Conservation (phyloP, 2,888 invertebrate species). For the Myathropa florea region DNA sequence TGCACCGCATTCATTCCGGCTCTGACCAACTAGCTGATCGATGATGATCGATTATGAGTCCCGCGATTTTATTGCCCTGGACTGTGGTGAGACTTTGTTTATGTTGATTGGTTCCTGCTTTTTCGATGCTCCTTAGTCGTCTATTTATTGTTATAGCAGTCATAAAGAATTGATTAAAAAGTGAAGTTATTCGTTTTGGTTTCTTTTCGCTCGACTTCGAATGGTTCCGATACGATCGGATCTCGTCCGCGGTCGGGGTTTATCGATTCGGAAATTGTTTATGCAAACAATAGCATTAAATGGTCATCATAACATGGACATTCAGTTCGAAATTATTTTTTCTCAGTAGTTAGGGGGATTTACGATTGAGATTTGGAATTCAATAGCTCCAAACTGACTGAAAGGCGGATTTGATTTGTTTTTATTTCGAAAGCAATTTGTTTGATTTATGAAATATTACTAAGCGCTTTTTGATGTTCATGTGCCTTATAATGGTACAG, state of each 20-base stretch:
- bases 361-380: constrained; percentile 42
- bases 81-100: constrained; percentile 57
- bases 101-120: constrained; percentile 58
- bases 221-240: constrained; percentile 10
- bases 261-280: constrained; percentile 62
- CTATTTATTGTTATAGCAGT: constrained; percentile 66
- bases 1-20: constrained; percentile 34
- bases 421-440: constrained; percentile 45
- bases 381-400: not conserved
- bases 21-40: constrained; percentile 26
- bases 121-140: constrained; percentile 19
- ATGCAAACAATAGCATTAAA: constrained; percentile 69
- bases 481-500: not conserved
- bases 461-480: constrained; percentile 54
- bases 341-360: constrained; percentile 56
- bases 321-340: constrained; percentile 63
- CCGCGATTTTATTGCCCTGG: constrained; percentile 42
- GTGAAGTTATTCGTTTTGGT: constrained; percentile 30
- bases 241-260: constrained; percentile 19
- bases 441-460: constrained; percentile 55
- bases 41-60: constrained; percentile 68
- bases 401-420: constrained; percentile 29
- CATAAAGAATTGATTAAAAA: constrained; percentile 69
- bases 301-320: constrained; percentile 59
- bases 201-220: constrained; percentile 19